These are phyloP conservation scores for Copidosoma aretas DNA, from an alignment of 2,888 invertebrate genomes.

Conservation along the genomic window DNA sequence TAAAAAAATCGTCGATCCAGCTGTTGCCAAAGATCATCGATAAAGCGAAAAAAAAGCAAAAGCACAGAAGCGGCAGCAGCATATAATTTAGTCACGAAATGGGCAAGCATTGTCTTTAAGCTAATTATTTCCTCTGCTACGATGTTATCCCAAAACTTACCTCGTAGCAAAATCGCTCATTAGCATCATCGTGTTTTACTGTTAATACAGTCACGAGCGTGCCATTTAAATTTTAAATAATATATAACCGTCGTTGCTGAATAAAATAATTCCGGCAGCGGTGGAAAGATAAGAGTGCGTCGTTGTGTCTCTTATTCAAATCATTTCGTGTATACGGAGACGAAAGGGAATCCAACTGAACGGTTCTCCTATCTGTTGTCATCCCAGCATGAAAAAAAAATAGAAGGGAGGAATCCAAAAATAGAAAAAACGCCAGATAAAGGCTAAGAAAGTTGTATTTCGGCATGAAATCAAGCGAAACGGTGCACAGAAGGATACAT, in stretches of 20 bases:
- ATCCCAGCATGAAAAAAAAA: too few species aligned
- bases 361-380: too few species aligned
- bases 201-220: conserved; percentile 10
- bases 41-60: not conserved
- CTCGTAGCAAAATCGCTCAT: conserved; percentile 1
- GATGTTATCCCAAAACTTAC: not conserved
- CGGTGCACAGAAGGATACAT: too few species aligned
- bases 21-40: not conserved
- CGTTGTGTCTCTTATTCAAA: conserved; percentile 17
- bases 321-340: too few species aligned
- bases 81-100: too few species aligned
- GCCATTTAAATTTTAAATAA: conserved; percentile 23
- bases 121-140: not conserved
- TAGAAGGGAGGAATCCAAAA: too few species aligned
- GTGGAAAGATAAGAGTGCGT: conserved; percentile 22
- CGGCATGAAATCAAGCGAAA: too few species aligned
- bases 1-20: not conserved
- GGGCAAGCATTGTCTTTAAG: not conserved
- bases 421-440: too few species aligned
- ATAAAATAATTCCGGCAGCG: conserved; percentile 2
- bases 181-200: conserved; percentile 14
- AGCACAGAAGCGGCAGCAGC: too few species aligned
- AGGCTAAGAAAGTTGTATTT: too few species aligned
- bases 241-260: conserved; percentile 7
- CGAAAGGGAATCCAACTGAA: too few species aligned